Evolutionary conservation across 2,888 invertebrate genomes (phyloP), one percentile per base, ranked within the genome.

Genomic region (Patella ulyssiponensis): DNA sequence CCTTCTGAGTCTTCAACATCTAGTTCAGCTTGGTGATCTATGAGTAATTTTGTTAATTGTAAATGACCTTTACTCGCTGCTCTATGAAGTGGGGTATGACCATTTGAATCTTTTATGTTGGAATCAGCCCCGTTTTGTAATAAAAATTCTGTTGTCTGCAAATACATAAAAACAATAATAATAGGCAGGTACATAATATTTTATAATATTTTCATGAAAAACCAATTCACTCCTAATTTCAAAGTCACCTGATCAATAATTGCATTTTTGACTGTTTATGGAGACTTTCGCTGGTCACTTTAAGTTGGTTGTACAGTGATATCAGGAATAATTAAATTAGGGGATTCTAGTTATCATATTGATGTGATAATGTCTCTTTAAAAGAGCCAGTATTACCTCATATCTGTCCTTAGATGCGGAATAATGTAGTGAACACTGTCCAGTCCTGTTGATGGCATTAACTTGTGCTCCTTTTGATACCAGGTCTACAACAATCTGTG

Each of bases 341-440:
- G 0, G 9, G 44, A 44, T 44, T 44, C 44, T 44, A 44, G 44
- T 44, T 7, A 44, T 44, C 44, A 44, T 44, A 44, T 44, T 44
- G 44, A 5, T 44, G 44, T 7, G 44, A 44, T 7, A 44, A 44
- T 44, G 44, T 44, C 44, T 9, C 7, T 44, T 20, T 64, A 64
- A n/a, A 64, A 64, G 11, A 64, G 2, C 9, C 12, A 64, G 11
- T 17, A 52, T 53, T 77, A 95, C 95, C 91, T 95, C 94, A 84
- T 93, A 92, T 93, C 95, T 95, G 79, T 96, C 95, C 92, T 96
- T 97, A 0, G 96, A 97, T 80, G 96, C 95, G 69, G 96, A 96
- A 93, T 97, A 96, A 88, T 96, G 96, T 74, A 97, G 91, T 12
- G 96, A 93, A 58, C 96, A 95, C 91, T 97, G 96, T 33, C 96